Conservation (phyloP, 2,113 vertebrate genomes). For the Theristicus caerulescens region DNA sequence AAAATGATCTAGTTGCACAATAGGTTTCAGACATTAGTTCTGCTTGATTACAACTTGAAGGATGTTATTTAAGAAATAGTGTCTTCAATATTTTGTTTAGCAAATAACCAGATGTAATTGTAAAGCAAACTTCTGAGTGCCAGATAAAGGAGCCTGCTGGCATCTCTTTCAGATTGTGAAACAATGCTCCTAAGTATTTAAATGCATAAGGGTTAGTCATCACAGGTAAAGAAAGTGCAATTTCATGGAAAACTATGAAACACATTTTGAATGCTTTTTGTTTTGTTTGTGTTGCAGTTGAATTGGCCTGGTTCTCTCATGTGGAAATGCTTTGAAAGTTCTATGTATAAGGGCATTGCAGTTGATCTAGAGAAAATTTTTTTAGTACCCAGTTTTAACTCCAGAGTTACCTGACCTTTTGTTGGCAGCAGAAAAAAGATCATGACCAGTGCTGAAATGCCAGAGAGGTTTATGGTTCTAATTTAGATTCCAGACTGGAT, state of each 20-base stretch:
- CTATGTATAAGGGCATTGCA: not conserved
- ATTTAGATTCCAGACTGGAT: not conserved
- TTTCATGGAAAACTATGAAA: not conserved
- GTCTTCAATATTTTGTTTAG: not conserved
- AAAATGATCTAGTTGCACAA: not conserved
- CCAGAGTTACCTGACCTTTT: not conserved
- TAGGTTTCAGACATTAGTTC: not conserved
- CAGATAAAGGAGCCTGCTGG: not conserved
- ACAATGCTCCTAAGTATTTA: not conserved
- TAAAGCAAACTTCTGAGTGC: not conserved
- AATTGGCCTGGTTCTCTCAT: not conserved
- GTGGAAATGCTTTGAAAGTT: not conserved
- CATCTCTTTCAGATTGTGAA: not conserved
- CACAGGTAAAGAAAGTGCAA: not conserved
- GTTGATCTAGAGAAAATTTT: not conserved
- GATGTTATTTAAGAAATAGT: not conserved
- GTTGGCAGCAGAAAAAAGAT: not conserved
- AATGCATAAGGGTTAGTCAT: not conserved
- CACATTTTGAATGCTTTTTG: not conserved
- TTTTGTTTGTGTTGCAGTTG: not conserved
- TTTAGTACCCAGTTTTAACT: not conserved
- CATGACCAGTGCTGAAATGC: not conserved
- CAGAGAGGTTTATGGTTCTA: not conserved
- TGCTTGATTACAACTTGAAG: not conserved
- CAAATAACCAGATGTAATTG: not conserved